Percentiles rank a stretch among this genome's conserved stretches.
Evolutionary conservation across 2,888 invertebrate species (phyloP).

Genomic region (Lucinisca nassula): DNA sequence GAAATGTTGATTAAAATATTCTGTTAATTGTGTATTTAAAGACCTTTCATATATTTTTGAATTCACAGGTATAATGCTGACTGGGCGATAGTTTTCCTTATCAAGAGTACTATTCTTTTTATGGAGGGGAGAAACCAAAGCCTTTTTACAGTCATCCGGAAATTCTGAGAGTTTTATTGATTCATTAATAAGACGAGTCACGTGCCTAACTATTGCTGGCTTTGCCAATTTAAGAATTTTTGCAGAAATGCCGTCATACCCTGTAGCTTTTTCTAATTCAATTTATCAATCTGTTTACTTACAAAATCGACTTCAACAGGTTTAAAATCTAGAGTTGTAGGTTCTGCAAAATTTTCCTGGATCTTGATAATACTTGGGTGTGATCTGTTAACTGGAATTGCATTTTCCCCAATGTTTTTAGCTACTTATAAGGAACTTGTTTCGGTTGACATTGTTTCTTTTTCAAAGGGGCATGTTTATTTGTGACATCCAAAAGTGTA

Average conservation of each 20-base stretch:
- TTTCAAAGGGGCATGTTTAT: constrained; percentile 27
- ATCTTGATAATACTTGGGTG: constrained; percentile 24
- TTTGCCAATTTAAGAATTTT: not conserved
- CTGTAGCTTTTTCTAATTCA: too few relatives aligned
- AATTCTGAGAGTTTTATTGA: not conserved
- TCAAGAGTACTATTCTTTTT: not conserved
- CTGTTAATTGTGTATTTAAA: not conserved
- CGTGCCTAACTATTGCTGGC: not conserved
- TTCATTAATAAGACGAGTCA: not conserved
- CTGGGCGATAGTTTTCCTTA: constrained; percentile 6
- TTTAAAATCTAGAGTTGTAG: too few relatives aligned
- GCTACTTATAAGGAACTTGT: not conserved
- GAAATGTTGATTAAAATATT: not conserved
- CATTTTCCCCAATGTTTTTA: constrained; percentile 2
- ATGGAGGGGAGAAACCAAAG: not conserved
- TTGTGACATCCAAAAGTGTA: not conserved
- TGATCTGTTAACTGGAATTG: not conserved
- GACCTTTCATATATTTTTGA: not conserved
- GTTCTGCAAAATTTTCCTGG: too few relatives aligned
- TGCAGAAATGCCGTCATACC: too few relatives aligned
- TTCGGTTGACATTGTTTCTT: not conserved
- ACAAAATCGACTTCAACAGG: too few relatives aligned
- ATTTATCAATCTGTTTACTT: too few relatives aligned
- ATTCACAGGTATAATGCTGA: not conserved
- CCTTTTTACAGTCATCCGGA: not conserved